Evolutionary conservation across 2,113 vertebrate species (phyloP), one percentile per base, ranked within the genome.

Genomic region (Bettongia penicillata): DNA sequence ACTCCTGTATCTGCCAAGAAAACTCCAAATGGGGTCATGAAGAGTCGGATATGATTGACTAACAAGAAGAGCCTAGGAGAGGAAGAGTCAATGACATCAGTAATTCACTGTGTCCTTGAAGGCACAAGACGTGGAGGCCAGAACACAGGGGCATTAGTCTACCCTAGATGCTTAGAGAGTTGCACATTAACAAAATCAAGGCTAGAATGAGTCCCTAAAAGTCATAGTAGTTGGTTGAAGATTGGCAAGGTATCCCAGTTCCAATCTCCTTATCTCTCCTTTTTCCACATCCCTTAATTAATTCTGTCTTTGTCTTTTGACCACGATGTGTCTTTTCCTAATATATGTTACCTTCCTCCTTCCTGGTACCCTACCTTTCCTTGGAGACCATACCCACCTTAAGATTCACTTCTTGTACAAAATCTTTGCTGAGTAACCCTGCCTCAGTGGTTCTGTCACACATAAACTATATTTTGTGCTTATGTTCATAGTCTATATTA

Each of bases 201-300:
- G 92, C 95, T 92, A 93, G 37, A 94, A 91, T 90, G 89, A 91
- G 25, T 43, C 26, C 49, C n/a, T 52, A 2, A 53, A 57, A 95
- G 91, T 52, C 31, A n/a, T 11, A 55, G 48, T 77, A 57, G 22
- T 68, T 52, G 61, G 61, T 5, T 68, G 31, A 68, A 68, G 37
- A 12, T 68, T 68, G 12, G 12, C 31, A 68, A 68, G 61, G 37
- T 37, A 68, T 68, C 3, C 61, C 11, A 37, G 3, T 37, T 68
- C 10, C 12, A 37, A 37, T 68, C 61, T 68, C 9, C 26, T 57
- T 57, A 28, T 57, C 55, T 57, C 55, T 57, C 8, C 25, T 57
- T 68, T 37, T 3, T 3, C 61, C 12, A 37, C 12, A 1, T 37
- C 14, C 61, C 12, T 68, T 68, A 16, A 68, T 68, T 37, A 37